These are phyloP conservation scores for Clistopyga incitator DNA, from an alignment of 2,888 invertebrate species.

Conservation along the genomic window DNA sequence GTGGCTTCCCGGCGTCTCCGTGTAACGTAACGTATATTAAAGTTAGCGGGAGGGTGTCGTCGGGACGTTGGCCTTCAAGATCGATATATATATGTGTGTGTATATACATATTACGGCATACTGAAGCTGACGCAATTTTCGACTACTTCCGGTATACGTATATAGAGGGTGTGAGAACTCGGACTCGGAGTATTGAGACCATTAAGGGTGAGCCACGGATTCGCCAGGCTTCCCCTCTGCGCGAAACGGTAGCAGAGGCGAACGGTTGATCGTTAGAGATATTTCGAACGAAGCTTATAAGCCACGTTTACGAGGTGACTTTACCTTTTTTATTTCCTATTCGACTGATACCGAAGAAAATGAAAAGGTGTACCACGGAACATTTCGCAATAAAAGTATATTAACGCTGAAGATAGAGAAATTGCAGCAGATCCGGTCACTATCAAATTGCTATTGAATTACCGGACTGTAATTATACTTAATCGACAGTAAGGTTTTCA, in stretches of 20 bases:
- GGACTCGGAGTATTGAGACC: conserved; percentile 23
- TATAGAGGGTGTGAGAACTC: not conserved
- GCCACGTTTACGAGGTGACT: conserved; percentile 41
- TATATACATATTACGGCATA: conserved; percentile 1
- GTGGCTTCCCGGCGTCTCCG: not conserved
- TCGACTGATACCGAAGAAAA: not conserved
- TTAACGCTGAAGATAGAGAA: too few species aligned
- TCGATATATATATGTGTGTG: conserved; percentile 26
- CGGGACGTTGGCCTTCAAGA: conserved; percentile 47
- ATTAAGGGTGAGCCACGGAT: conserved; percentile 47
- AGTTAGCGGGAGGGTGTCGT: conserved; percentile 37
- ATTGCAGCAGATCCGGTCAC: too few species aligned
- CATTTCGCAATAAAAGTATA: too few species aligned
- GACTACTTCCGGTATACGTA: conserved; percentile 3
- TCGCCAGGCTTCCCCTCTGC: not conserved
- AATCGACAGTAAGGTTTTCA: too few species aligned
- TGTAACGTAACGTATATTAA: conserved; percentile 7
- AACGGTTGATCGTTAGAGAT: conserved; percentile 45
- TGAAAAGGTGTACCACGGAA: not conserved
- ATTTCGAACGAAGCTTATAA: conserved; percentile 57
- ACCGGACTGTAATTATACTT: too few species aligned
- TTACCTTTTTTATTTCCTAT: not conserved
- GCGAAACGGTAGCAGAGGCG: not conserved
- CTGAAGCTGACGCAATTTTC: conserved; percentile 31
- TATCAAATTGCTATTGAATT: too few species aligned